Evolutionary conservation across 2,113 vertebrate genomes (phyloP).

Genomic region (Ctenomys sociabilis): DNA sequence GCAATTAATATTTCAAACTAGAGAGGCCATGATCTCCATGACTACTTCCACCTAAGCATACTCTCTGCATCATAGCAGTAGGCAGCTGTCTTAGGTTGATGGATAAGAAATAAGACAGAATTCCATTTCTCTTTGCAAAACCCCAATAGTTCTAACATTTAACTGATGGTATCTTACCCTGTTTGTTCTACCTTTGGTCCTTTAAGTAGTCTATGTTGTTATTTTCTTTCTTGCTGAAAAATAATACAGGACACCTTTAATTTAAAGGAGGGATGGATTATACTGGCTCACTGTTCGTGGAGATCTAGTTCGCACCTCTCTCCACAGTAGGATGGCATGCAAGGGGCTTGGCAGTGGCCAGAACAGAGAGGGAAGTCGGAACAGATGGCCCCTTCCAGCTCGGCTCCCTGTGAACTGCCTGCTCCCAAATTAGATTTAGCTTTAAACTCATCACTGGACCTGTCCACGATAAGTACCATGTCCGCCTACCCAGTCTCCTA

Average conservation of each 20-base stretch:
- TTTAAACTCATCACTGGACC: neutral
- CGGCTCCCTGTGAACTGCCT: neutral
- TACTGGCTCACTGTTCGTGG: neutral
- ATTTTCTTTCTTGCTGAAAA: neutral
- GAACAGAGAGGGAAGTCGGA: neutral
- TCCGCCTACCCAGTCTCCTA: neutral
- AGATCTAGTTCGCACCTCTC: neutral
- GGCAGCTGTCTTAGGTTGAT: conserved; percentile 41
- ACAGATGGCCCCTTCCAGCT: neutral
- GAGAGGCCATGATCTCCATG: conserved; percentile 53
- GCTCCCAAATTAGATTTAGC: neutral
- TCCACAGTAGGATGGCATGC: neutral
- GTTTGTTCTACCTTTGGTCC: neutral
- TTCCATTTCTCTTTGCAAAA: neutral
- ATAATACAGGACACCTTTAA: neutral
- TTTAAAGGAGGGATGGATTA: neutral
- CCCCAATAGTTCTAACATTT: neutral
- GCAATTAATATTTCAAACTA: conserved; percentile 46
- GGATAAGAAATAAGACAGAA: conserved; percentile 40
- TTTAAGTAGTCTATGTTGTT: neutral
- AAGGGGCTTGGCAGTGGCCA: neutral
- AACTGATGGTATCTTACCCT: neutral
- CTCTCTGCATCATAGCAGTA: conserved; percentile 18
- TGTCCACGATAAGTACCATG: neutral
- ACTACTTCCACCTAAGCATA: conserved; percentile 41